Evolutionary conservation across 35 echinoderm and acorn worm species (phyloP).

Genomic region (Holothuria glaberrima): DNA sequence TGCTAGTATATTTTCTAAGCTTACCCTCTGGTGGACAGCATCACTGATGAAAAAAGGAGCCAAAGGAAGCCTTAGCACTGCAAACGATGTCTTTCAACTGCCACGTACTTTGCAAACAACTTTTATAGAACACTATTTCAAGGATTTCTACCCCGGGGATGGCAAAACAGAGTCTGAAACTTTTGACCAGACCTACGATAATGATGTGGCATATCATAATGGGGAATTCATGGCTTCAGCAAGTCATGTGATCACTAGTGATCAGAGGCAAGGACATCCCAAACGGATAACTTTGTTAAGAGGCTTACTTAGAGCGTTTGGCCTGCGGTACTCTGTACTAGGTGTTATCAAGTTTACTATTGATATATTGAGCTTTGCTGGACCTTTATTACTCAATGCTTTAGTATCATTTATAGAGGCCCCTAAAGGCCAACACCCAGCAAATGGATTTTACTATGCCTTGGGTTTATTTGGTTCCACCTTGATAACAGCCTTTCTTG

Average conservation of each 20-base stretch:
- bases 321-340: constrained; percentile 73
- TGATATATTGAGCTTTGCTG: constrained; percentile 79
- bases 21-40: constrained; percentile 82
- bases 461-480: constrained; percentile 76
- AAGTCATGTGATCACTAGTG: constrained; percentile 1
- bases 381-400: constrained; percentile 85
- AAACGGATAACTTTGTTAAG: constrained; percentile 61
- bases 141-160: constrained; percentile 49
- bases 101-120: constrained; percentile 65
- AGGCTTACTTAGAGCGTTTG: constrained; percentile 79
- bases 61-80: constrained; percentile 65
- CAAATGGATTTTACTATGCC: constrained; percentile 86
- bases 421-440: constrained; percentile 19
- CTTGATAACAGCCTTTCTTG: constrained; percentile 72
- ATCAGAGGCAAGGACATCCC: background rate
- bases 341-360: constrained; percentile 86
- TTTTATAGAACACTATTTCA: constrained; percentile 66
- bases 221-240: constrained; percentile 35
- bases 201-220: background rate
- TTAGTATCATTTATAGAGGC: constrained; percentile 90
- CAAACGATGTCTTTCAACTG: constrained; percentile 88
- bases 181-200: background rate
- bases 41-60: constrained; percentile 91
- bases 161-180: constrained; percentile 6
- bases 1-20: constrained; percentile 72